Evolutionary conservation across 1,140 invertebrate genomes (phyloP), one percentile per base, ranked within the genome.

Genomic region (Sycobia sp.): DNA sequence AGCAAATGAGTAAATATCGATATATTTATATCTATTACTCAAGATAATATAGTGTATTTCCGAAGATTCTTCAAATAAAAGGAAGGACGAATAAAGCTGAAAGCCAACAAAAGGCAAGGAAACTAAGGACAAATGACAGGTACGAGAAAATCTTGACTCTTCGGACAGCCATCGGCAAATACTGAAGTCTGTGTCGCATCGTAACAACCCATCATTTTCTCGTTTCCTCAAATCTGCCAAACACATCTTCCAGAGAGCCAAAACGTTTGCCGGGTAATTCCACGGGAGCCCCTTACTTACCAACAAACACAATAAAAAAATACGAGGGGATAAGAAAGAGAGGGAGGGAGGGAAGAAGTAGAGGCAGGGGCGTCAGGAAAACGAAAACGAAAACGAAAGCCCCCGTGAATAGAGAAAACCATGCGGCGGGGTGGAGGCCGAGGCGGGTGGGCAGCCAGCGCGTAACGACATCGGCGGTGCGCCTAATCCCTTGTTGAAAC

Each of bases 401-500:
- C n/a, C 29, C 11, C 29, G 29, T 11, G 29, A 32, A 11, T 4
- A 4, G 41, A 3, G 41, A 44, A 4, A 44, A 20, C 4, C 41
- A n/a, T n/a, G 38, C 4, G 38, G 38, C 4, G 38, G 10, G 4
- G 7, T 16, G 38, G 10, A 14, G 38, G 10, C n/a, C 7, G n/a
- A 39, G 7, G n/a, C 9, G n/a, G 38, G 38, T n/a, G 9, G n/a
- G 9, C 38, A n/a, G n/a, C n/a, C n/a, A n/a, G n/a, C n/a, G n/a
- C 16, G 41, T 53, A 65, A 60, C 55, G 62, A 66, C n/a, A n/a
- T n/a, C 54, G 63, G 66, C 65, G 25, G 13, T n/a, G 49, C 27
- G 14, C 29, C 71, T 76, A 76, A 76, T 76, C 74, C 75, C 71
- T 71, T 73, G 74, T 76, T 76, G 74, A 76, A 76, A 74, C 71